Evolutionary conservation across 2,888 invertebrate genomes (phyloP), one percentile per base, ranked within the genome.

Genomic region (Drosophila nr. perissopoda): DNA sequence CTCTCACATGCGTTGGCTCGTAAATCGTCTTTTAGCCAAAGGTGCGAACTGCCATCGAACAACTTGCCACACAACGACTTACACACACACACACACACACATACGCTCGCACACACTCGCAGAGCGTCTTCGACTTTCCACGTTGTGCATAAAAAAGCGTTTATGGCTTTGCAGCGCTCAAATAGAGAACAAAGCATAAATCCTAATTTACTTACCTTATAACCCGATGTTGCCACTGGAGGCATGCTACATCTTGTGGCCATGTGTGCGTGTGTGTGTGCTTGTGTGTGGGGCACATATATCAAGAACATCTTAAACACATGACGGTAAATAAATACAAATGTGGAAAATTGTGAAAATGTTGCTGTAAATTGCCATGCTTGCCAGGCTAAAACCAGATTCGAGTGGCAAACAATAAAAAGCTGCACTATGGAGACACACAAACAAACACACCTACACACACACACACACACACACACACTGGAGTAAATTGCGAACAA

Each of bases 121-220:
- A n/a, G 34, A 34, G 54, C 61, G 61, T 67, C 76, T 67, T 33
- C 42, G 57, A 57, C 64, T 60, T 60, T 59, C 48, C 60, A 67
- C 31, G 59, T 70, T 64, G 56, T 85, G 88, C 85, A 85, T 85
- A 85, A 85, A 85, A 85, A 85, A 85, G 83, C 85, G 85, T 86
- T 86, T 88, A 86, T 86, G 85, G 85, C 85, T 86, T 86, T 88
- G 74, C 88, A 85, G 76, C 85, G 85, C 83, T 86, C 88, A 88
- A 86, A 88, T 85, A 86, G 85, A 86, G 85, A 86, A 88, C 85
- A 88, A 86, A 86, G 82, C 87, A 88, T 88, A 88, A 88, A 88
- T 88, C 84, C 87, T 89, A 88, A 88, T 88, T 88, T 88, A 89
- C 87, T 88, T 87, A 89, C 79, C 79, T 71, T 79, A 67, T 79